Conservation (phyloP, 2,888 invertebrate species). For the Trichogramma dendrolimi region DNA sequence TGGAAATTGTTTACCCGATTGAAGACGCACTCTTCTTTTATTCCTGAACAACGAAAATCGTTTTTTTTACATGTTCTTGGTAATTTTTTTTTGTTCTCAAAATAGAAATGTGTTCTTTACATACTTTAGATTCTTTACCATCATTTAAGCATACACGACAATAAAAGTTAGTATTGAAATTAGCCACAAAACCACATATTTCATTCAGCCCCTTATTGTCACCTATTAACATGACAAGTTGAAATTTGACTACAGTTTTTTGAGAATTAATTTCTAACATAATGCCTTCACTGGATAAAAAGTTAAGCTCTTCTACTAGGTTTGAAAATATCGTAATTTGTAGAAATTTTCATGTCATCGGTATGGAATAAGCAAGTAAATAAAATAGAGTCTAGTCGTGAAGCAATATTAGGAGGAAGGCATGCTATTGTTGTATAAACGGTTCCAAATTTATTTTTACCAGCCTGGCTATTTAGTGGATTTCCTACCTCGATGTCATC, state of each 20-base stretch:
- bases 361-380: conserved; percentile 12
- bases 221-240: conserved; percentile 18
- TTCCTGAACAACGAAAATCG: conserved; percentile 10
- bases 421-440: conserved; percentile 9
- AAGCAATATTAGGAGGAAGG: conserved; percentile 16
- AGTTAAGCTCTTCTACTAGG: conserved; percentile 15
- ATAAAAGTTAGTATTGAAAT: conserved; percentile 19
- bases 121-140: conserved; percentile 10
- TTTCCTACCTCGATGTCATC: conserved; percentile 22
- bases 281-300: conserved; percentile 17
- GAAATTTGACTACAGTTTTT: conserved; percentile 16
- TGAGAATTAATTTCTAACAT: conserved; percentile 2
- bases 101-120: conserved; percentile 1
- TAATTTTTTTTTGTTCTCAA: conserved; percentile 15
- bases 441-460: conserved; percentile 11
- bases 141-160: conserved; percentile 23
- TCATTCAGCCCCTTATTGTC: conserved; percentile 25
- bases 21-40: conserved; percentile 25
- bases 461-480: conserved; percentile 19
- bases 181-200: conserved; percentile 20
- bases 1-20: conserved; percentile 22
- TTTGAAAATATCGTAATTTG: conserved; percentile 19
- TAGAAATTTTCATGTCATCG: conserved; percentile 16
- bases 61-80: conserved; percentile 17
- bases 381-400: conserved; percentile 12